Conservation (phyloP, 2,888 invertebrate species). For the Exephanes ischioxanthus region DNA sequence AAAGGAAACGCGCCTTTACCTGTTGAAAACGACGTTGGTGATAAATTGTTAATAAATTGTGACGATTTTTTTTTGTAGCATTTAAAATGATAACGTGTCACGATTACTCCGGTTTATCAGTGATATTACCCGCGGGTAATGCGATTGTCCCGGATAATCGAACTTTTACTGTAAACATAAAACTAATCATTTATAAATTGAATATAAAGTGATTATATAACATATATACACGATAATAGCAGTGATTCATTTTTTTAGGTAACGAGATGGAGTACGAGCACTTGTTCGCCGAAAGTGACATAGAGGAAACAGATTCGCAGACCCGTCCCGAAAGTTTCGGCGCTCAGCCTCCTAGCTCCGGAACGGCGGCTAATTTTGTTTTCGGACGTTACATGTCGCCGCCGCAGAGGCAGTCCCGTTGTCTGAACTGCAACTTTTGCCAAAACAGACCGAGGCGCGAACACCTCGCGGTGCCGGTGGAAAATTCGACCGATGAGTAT, state of each 20-base stretch:
- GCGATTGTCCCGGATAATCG: too few relatives aligned
- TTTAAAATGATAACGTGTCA: too few relatives aligned
- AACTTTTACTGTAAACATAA: too few relatives aligned
- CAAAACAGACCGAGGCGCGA: slow-evolving; percentile 74
- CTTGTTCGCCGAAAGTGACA: slow-evolving; percentile 89
- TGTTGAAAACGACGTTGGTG: too few relatives aligned
- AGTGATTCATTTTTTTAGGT: slow-evolving; percentile 79
- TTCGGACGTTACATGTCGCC: slow-evolving; percentile 75
- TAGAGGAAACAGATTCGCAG: slow-evolving; percentile 86
- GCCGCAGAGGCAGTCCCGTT: slow-evolving; percentile 68
- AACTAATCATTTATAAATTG: neutral
- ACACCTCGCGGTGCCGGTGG: slow-evolving; percentile 66
- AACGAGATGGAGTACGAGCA: slow-evolving; percentile 89
- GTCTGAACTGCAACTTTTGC: slow-evolving; percentile 76
- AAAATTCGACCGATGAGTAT: slow-evolving; percentile 62
- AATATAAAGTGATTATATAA: neutral
- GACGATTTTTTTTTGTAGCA: too few relatives aligned
- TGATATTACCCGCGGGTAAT: too few relatives aligned
- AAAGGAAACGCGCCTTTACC: too few relatives aligned
- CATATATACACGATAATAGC: slow-evolving; percentile 34
- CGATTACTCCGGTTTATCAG: too few relatives aligned
- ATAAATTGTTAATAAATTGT: too few relatives aligned
- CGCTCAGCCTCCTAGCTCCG: slow-evolving; percentile 71
- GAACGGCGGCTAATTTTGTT: slow-evolving; percentile 73
- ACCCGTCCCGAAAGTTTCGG: slow-evolving; percentile 75